A percentile compares a stretch with the other conserved stretches of the same genome.
These are phyloP conservation scores for Chlorodrepanis virens DNA, from an alignment of 2,113 vertebrate species.

Conservation along the genomic window DNA sequence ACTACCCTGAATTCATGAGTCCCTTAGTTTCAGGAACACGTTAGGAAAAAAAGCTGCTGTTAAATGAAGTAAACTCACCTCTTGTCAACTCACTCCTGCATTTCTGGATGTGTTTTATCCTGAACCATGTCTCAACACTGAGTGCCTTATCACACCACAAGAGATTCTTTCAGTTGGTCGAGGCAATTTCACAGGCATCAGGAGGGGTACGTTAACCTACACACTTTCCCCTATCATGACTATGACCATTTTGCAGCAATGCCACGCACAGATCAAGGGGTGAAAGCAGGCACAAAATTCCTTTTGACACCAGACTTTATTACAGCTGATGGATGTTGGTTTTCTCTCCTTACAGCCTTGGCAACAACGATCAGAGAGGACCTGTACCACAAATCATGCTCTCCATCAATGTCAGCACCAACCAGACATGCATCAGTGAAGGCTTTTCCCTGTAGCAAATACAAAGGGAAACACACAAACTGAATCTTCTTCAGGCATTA, in stretches of 20 bases:
- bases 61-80: neutral
- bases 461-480: neutral
- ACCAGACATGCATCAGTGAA: neutral
- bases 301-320: neutral
- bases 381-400: neutral
- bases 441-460: neutral
- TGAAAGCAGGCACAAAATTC: neutral
- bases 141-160: neutral
- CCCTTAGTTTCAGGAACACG: neutral
- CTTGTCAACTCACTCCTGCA: neutral
- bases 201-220: neutral
- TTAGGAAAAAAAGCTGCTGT: neutral
- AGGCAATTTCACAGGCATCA: neutral
- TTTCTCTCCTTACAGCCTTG: neutral
- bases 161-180: neutral
- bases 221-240: neutral
- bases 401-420: fast-evolving
- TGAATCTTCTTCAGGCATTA: neutral
- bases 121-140: neutral
- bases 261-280: neutral
- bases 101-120: neutral
- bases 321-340: neutral
- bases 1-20: neutral
- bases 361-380: fast-evolving
- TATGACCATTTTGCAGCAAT: neutral